Base-by-base conservation (phyloP, 2,888 invertebrate genomes). In the Temnothorax ravouxi region DNA sequence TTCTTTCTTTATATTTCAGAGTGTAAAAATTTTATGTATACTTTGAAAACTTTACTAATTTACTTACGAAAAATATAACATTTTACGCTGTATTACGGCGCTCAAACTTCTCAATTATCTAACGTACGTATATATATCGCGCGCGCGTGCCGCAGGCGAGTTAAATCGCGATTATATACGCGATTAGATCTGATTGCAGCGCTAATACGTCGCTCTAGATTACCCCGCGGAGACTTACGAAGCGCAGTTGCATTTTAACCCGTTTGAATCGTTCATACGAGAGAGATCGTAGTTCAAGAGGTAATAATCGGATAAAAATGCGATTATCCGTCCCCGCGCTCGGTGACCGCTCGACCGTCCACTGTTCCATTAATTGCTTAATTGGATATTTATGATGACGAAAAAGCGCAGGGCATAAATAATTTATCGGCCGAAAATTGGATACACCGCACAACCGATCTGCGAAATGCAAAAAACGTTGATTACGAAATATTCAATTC, bases 331-430 rank as follows among this genome's bases (percentile, higher is more conserved):
- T n/a, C 50, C n/a, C 34, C 25, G n/a, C 50, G 52, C 29, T 29
- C n/a, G 5, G 69, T 29, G 80, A 44, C 18, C 50, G 61, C 72
- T 50, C 66, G 84, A 72, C 64, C 25, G 44, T 72, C 18, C 52
- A 62, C 75, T 47, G 71, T 83, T 76, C 71, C 67, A 83, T 83
- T 77, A 85, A 85, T 74, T 77, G 74, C 56, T 79, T 79, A 85
- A 85, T 85, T 83, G 79, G 67, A 83, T 83, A 83, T 85, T 85
- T 83, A 83, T 64, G 56, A 82, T 64, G 69, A 54, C 56, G 83
- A 72, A 76, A 82, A 85, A 85, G 41, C 61, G 67, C 2, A 18
- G 25, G 41, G 56, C 59, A 80, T 83, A 85, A 85, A 85, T 85
- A 79, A 85, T 83, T 83, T 67, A 83, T 83, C 62, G 50, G 67